phyloP scores from a whole-genome alignment of 2,888 invertebrate genomes.

The Eurytoma adleriae region DNA sequence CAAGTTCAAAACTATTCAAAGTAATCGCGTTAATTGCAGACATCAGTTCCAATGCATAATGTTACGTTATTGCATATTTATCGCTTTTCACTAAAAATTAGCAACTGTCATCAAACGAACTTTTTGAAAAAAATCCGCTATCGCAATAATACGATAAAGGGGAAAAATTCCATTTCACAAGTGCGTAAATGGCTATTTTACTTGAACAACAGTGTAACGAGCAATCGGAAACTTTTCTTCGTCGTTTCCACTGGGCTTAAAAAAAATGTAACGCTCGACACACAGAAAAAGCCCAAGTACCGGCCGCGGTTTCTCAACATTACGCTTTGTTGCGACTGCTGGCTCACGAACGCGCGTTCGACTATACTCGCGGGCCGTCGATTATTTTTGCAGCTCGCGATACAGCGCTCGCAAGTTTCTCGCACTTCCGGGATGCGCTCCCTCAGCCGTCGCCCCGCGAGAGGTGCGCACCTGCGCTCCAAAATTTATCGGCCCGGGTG shows the following conservation, averaged over 20 bases:
- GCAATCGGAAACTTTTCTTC: slow-evolving; percentile 8
- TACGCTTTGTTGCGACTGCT: slow-evolving; percentile 24
- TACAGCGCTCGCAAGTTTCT: not conserved
- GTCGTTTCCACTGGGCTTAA: too few species aligned
- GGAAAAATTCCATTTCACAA: too few species aligned
- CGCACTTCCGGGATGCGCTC: not conserved
- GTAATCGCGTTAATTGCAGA: slow-evolving; percentile 28
- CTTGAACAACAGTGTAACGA: slow-evolving; percentile 1
- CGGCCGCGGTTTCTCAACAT: slow-evolving; percentile 16
- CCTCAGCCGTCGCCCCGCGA: not conserved
- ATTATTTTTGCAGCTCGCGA: not conserved
- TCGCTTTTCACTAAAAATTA: slow-evolving; percentile 3
- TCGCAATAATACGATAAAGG: too few species aligned
- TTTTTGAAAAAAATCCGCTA: slow-evolving; percentile 1
- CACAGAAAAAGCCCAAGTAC: not conserved
- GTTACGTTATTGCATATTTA: slow-evolving; percentile 21
- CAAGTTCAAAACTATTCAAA: slow-evolving; percentile 32
- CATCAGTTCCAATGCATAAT: slow-evolving; percentile 29
- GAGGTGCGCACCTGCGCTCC: not conserved
- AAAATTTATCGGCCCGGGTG: slow-evolving; percentile 44
- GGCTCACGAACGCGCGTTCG: not conserved
- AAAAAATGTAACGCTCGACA: too few species aligned
- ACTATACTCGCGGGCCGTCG: not conserved
- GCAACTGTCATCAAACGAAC: not conserved
- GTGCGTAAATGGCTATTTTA: not conserved